These are phyloP conservation scores for Perccottus glenii DNA, from an alignment of 2,113 vertebrate genomes.

Conservation along the genomic window DNA sequence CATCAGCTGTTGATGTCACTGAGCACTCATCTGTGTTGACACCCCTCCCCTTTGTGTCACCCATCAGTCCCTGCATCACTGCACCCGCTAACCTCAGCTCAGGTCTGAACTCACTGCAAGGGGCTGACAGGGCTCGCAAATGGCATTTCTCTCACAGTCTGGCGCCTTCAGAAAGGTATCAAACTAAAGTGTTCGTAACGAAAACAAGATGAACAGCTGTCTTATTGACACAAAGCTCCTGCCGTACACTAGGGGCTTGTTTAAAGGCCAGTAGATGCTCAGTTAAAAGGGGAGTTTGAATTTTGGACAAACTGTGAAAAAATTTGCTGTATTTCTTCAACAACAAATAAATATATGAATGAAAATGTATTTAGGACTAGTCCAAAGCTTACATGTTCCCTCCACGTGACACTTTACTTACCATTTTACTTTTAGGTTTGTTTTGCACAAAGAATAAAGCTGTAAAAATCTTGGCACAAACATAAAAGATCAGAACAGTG, in stretches of 20 bases:
- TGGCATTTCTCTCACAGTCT: slow-evolving; percentile 15
- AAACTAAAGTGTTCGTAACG: slow-evolving; percentile 1
- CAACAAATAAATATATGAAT: too few relatives aligned
- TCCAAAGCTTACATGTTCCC: neutral
- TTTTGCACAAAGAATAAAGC: neutral
- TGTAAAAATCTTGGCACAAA: neutral
- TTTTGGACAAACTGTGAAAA: too few relatives aligned
- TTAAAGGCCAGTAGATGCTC: too few relatives aligned
- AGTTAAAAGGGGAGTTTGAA: too few relatives aligned
- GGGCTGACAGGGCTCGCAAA: slow-evolving; percentile 7
- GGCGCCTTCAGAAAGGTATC: slow-evolving; percentile 15
- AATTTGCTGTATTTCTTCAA: too few relatives aligned
- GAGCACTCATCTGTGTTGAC: slow-evolving; percentile 36
- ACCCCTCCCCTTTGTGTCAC: slow-evolving; percentile 35
- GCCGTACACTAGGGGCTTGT: neutral
- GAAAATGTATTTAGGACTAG: neutral
- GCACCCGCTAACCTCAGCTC: slow-evolving; percentile 37
- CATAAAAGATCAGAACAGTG: neutral
- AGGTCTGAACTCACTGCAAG: neutral
- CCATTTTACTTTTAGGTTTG: neutral
- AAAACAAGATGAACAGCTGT: slow-evolving; percentile 10
- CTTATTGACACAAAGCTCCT: slow-evolving; percentile 4
- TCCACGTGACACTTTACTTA: neutral
- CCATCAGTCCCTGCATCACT: slow-evolving; percentile 43
- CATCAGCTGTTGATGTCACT: slow-evolving; percentile 16